Evolutionary conservation across 1,140 invertebrate species (phyloP), one percentile per base, ranked within the genome.

Genomic region (Drosophila lacertosa): DNA sequence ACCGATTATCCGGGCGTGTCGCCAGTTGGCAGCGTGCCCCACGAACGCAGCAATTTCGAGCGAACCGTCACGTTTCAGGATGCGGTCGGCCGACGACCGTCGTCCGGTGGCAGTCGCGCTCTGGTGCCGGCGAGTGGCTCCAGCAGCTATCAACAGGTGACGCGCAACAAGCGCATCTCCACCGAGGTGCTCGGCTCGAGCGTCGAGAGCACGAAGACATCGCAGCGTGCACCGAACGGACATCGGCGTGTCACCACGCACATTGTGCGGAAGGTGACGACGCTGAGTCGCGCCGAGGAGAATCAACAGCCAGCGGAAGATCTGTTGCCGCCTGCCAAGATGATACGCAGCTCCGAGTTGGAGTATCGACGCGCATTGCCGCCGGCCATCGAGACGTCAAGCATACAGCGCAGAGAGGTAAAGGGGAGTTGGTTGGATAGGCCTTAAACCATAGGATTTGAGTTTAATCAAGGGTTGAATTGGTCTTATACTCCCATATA

Each of bases 221-320:
- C 95, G 89, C 94, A 94, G 92, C 94, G 93, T 83, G 94, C 93
- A 68, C 94, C 94, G 77, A 96, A 93, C 91, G 96, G 95, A 50
- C 94, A 95, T 73, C 93, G 95, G 47, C 93, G 95, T 59, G 96
- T 97, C 55, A 97, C 97, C 11, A 97, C 97, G 20, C 94, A 96
- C 75, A 96, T 98, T 64, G 94, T 98, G 4, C 93, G 96, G 45
- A 98, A 98, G 91, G 97, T 97, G 64, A 98, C 97, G 6, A 98
- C 97, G 1, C 90, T 98, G 53, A 97, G 96, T 13, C 93, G 96
- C 2, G 97, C 96, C 18, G 97, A 98, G 81, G 96, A 97, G 89
- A 94, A 95, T 66, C 94, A 94, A 65, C 93, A 94, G 13, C 92
- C 94, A 13, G 95, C 97, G 69, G 95, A 96, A 84, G 90, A 96